Evolutionary conservation across 2,797 vertebrate genomes (phyloP).

Genomic region (Neomorphus geoffroyi): DNA sequence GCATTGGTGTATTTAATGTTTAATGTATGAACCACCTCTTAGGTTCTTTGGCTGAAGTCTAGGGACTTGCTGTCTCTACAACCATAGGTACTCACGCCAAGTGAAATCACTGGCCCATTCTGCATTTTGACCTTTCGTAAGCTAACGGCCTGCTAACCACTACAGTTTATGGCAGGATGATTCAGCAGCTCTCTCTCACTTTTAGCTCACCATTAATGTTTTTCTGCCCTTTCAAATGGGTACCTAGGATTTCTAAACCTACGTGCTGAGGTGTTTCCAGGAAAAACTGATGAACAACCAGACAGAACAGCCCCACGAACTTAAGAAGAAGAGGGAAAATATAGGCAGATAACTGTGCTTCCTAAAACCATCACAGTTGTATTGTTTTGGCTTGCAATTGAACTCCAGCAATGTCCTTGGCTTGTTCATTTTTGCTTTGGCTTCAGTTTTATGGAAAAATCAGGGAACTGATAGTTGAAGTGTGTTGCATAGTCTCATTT

Average conservation of each 20-base stretch:
- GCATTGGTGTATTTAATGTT: too few species aligned
- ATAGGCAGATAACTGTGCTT: neutral
- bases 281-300: neutral
- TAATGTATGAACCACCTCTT: neutral
- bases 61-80: neutral
- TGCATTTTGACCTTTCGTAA: neutral
- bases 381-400: neutral
- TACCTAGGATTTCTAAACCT: neutral
- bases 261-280: neutral
- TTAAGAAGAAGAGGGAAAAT: neutral
- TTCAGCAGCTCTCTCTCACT: neutral
- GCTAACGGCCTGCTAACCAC: neutral
- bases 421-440: rapidly evolving
- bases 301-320: neutral
- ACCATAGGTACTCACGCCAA: rapidly evolving
- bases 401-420: neutral
- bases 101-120: neutral
- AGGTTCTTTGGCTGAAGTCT: neutral
- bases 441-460: neutral
- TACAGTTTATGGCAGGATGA: neutral
- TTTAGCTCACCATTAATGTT: neutral
- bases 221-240: neutral
- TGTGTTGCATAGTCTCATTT: neutral
- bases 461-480: neutral
- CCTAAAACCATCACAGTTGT: neutral